Base-by-base conservation (phyloP, 1,140 invertebrate genomes). In the Diprion similis region DNA sequence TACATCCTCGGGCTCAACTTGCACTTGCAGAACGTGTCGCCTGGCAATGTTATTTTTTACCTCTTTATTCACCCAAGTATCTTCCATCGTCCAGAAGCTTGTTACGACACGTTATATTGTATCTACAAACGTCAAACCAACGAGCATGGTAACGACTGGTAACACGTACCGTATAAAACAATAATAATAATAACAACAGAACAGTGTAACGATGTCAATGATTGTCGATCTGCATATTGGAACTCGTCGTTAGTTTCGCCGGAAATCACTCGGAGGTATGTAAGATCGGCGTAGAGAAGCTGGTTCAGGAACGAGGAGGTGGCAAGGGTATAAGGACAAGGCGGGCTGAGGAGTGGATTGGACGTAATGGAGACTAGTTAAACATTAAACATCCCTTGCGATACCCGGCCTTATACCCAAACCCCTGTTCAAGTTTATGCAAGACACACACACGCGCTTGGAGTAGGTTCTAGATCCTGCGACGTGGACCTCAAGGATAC, bases 341-440 rank as follows among this genome's bases (percentile, higher is more conserved):
- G 76, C 24, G 24, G 24, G 24, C 6, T 37, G 24, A 37, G 24
- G 24, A 37, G 24, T 37, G 24, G 24, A 37, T 37, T 37, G 24
- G 80, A 77, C 79, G 84, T 86, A 86, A 86, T 86, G 84, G 85
- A 86, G 81, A 80, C 83, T 86, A 77, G 82, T 86, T 86, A 86
- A 86, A 86, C 84, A 86, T 86, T 86, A 85, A 86, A 76, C 82
- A 85, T 85, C 84, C 83, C 84, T 77, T 83, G 84, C 83, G 86
- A 86, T 83, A 79, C 82, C 77, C 76, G 79, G 81, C 83, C 82
- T 81, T 81, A 82, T 78, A 80, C 83, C 78, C 81, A 80, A 82
- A 81, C 81, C 82, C 79, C 76, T 72, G 77, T 79, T 80, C 80
- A 84, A 79, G 81, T 81, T 76, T 81, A 80, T 80, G 81, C 81